Evolutionary conservation across 2,113 vertebrate species (phyloP), one percentile per base, ranked within the genome.

Genomic region (Chinchilla lanigera): DNA sequence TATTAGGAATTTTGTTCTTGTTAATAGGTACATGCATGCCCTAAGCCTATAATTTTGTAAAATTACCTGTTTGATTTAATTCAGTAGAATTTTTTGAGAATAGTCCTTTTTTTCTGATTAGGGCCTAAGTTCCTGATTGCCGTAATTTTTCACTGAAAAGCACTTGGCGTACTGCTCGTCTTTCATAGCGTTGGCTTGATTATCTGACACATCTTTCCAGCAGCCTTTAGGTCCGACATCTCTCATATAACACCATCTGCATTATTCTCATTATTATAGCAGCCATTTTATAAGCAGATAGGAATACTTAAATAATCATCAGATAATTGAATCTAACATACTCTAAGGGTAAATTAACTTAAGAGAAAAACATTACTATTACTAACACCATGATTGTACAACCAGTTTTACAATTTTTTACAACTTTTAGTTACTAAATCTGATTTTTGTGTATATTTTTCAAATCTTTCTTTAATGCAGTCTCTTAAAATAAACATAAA

Each of bases 241-340:
- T 98, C 98, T 99, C 98, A 98, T 98, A 98, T 97, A 98, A 98
- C 98, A 98, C 98, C 97, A 98, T 99, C 98, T 99, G 98, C 98
- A 99, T 98, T 98, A 98, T 98, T 98, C 33, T 12, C 54, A 98
- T 99, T 98, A 98, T 98, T 98, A 99, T 99, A 99, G 99, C 99
- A 99, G 99, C 99, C 98, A 98, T 98, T 98, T 98, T 98, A 98
- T 98, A 99, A 99, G 99, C 99, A 99, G 98, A 99, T 98, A 98
- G 93, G 96, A 97, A 97, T 98, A 98, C 99, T 99, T 99, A 99
- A 99, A 99, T 99, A 99, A 98, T 98, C 98, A 98, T 99, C 99
- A 99, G 98, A 98, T 98, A 98, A 99, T 99, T 98, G 98, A 99
- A 98, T 99, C 98, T 98, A 98, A 98, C 97, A 98, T 98, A 98